Base-by-base conservation (phyloP, 2,113 vertebrate genomes). In the Megaceryle torquata region DNA sequence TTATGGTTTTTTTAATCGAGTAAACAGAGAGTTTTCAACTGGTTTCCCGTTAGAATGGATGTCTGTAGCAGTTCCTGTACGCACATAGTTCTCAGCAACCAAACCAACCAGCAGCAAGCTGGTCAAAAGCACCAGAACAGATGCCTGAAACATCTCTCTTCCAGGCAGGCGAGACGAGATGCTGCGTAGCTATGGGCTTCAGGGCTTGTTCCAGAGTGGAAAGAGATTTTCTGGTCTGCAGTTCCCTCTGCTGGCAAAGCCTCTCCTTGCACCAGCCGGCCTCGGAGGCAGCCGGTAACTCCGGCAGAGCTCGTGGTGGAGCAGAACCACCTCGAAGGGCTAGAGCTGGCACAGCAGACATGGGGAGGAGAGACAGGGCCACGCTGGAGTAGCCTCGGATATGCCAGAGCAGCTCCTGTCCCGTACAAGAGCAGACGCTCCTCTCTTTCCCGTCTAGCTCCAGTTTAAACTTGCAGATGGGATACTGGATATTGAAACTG, bases 241-340 rank as follows among this genome's bases (percentile, higher is more conserved):
- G 92, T 50, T 77, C 95, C 96, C 92, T 95, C 97, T 97, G 91
- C 96, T 96, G 97, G 95, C 82, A 74, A 53, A 75, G 24, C 0
- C 43, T 37, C 59, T 71, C 14, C 46, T 92, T 95, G 86, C 91
- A 79, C 0, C 35, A 6, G 61, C 3, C 28, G 2, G 15, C 46
- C 80, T 59, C 8, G 3, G 69, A 56, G 59, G 37, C 39, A 7
- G 57, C 3, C 28, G 2, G 15, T 43, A 9, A 1, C 28, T 28
- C 33, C 2, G n/a, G 64, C 65, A 7, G 35, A 33, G 48, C 39
- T 19, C 39, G 1, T 20, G 6, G 6, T 4, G 29, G 11, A 21
- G 68, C 69, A 43, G 85, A 22, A 35, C 20, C 20, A 3, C 7
- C 4, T 46, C 39, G 7, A 3, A 4, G 54, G 5, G 41, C 33